These are phyloP conservation scores for Sorex maritimensis DNA, from an alignment of 2,797 vertebrate genomes.

Conservation along the genomic window DNA sequence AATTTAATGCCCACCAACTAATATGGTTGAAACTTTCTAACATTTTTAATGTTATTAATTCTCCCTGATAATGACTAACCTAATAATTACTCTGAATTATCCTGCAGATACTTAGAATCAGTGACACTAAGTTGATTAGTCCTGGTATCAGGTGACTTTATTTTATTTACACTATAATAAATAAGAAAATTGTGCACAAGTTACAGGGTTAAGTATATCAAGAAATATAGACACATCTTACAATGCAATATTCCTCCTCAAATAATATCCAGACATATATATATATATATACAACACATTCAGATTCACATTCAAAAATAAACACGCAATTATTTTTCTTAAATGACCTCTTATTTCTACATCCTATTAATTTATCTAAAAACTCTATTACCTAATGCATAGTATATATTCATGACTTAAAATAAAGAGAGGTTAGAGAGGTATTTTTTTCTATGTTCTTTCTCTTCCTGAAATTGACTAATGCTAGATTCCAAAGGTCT, in stretches of 20 bases:
- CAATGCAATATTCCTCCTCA: slow-evolving; percentile 5
- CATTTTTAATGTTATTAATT: slow-evolving; percentile 23
- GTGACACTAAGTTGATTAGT: slow-evolving; percentile 18
- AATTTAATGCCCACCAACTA: not conserved
- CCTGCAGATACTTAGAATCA: slow-evolving; percentile 17
- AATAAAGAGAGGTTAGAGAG: slow-evolving; percentile 63
- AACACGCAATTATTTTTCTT: slow-evolving; percentile 65
- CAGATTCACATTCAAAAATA: slow-evolving; percentile 58
- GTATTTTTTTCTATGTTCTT: slow-evolving; percentile 71
- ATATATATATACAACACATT: slow-evolving; percentile 1
- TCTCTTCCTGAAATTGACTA: slow-evolving; percentile 75
- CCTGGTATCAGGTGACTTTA: slow-evolving; percentile 9
- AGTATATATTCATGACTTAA: slow-evolving; percentile 66
- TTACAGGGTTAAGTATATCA: slow-evolving; percentile 46
- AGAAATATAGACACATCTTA: not conserved
- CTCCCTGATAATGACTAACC: slow-evolving; percentile 6
- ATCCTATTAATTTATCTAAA: slow-evolving; percentile 66
- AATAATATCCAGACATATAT: not conserved
- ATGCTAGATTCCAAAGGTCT: slow-evolving; percentile 83
- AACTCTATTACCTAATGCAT: slow-evolving; percentile 58
- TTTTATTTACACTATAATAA: slow-evolving; percentile 48
- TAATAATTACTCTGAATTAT: slow-evolving; percentile 43
- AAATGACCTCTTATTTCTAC: slow-evolving; percentile 56
- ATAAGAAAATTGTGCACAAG: slow-evolving; percentile 18
- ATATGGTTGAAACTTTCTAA: slow-evolving; percentile 19